These are phyloP conservation scores for Pachycephala philippinensis DNA, from an alignment of 2,113 vertebrate genomes.

Conservation along the genomic window DNA sequence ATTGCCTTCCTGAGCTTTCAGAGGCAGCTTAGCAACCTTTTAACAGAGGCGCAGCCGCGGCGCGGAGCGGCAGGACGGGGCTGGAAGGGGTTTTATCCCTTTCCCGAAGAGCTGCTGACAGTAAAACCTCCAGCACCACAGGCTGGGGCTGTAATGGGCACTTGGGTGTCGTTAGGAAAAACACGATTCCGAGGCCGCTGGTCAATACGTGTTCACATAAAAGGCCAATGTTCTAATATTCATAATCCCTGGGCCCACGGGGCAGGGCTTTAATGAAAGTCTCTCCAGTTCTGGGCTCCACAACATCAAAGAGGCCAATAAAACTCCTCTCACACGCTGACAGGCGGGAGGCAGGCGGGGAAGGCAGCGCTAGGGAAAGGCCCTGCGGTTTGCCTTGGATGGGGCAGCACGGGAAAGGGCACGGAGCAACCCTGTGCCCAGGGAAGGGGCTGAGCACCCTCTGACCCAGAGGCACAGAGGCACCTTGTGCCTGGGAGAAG, in stretches of 20 bases:
- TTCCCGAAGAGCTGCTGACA: constrained; percentile 66
- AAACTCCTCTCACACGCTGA: constrained; percentile 40
- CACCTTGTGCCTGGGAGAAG: not conserved
- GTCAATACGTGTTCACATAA: constrained; percentile 59
- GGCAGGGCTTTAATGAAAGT: constrained; percentile 55
- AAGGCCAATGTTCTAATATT: constrained; percentile 55
- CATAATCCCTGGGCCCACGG: constrained; percentile 49
- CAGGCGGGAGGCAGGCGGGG: not conserved
- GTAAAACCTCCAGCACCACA: constrained; percentile 59
- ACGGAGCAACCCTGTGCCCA: not conserved
- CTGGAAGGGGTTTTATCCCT: constrained; percentile 68
- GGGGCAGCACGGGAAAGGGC: not conserved
- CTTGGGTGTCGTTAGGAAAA: constrained; percentile 67
- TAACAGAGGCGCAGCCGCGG: not conserved
- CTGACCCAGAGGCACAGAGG: not conserved
- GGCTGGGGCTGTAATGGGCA: constrained; percentile 59
- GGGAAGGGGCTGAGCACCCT: not conserved
- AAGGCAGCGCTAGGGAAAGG: not conserved
- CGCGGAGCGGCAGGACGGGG: not conserved
- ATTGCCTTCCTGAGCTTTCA: constrained; percentile 61
- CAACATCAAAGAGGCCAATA: constrained; percentile 56
- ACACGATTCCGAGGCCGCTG: constrained; percentile 14
- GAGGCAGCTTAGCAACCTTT: constrained; percentile 69
- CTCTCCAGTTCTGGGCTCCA: constrained; percentile 34
- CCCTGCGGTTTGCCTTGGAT: not conserved